Base-by-base conservation (phyloP, 2,797 vertebrate genomes). In the Adrianichthys oophorus region DNA sequence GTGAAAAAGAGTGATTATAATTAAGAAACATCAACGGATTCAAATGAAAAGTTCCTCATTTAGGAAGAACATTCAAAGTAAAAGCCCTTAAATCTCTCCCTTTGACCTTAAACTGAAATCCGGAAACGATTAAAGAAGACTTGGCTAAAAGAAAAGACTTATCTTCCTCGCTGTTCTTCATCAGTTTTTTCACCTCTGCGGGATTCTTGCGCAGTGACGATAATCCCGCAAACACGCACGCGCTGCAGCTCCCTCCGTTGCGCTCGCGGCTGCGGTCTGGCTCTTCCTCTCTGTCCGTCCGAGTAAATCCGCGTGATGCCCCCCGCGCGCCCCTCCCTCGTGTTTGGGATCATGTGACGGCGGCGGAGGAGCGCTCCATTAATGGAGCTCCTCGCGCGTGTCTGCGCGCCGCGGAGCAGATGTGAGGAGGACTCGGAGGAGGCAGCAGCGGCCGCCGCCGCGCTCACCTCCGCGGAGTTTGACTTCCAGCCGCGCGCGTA, bases 321-420 rank as follows among this genome's bases (percentile, higher is more conserved):
- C 78, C 21, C 5, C 84, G 77, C 74, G 76, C 85, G 82, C 82
- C 82, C 57, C 5, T 17, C 42, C 29, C 40, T 83, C 90, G 82
- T 87, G 85, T 89, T 92, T 92, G 92, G 92, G 94, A 92, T 98
- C 96, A 96, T 92, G 95, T 97, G 95, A 96, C 93, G 92, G 92
- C 88, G 92, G 92, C 88, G 90, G 92, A 94, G 94, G 95, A 94
- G 93, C 93, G 94, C 92, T 94, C 95, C 95, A 93, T 96, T 97
- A 97, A 95, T 94, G 93, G 92, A 93, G 94, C 93, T 87, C 93
- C 94, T 93, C 94, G 92, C 90, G 93, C 90, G 94, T 93, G 93
- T n/a, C 26, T 15, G 94, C 92, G 92, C 85, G 92, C 93, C 91
- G 93, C 92, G 92, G 92, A 65, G 92, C 89, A 88, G 84, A 92